Conservation (phyloP, 2,113 vertebrate genomes). For the Neolamprologus variostigma region DNA sequence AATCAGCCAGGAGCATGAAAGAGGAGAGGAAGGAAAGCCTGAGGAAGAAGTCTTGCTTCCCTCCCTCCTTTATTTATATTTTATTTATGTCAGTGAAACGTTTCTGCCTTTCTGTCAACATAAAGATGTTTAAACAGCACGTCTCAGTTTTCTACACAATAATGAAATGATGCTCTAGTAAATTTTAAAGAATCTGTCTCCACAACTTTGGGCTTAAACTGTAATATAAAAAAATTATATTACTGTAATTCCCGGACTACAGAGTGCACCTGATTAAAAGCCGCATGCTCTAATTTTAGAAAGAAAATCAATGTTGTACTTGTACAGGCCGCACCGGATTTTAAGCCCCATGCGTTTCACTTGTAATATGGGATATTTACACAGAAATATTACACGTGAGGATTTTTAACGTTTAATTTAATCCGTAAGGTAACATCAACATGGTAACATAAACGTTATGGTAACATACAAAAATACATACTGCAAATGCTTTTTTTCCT, state of each 20-base stretch:
- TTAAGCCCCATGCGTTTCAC: no score
- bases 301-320: no score
- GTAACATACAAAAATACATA: no score
- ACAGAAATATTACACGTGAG: no score
- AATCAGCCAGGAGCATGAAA: neutral
- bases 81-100: neutral
- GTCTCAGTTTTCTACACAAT: neutral
- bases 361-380: no score
- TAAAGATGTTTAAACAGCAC: neutral
- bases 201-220: neutral
- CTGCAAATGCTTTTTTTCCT: no score
- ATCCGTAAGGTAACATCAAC: no score
- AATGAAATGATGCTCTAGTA: neutral
- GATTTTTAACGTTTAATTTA: no score
- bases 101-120: neutral
- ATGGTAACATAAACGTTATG: no score
- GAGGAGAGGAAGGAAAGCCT: neutral
- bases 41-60: neutral
- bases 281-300: no score
- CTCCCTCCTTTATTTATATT: neutral
- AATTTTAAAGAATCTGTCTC: neutral
- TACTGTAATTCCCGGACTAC: neutral
- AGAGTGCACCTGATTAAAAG: no score
- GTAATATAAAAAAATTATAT: neutral
- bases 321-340: no score